Evolutionary conservation across 2,888 invertebrate genomes (phyloP).

Genomic region (Ommatoiulus sabulosus): DNA sequence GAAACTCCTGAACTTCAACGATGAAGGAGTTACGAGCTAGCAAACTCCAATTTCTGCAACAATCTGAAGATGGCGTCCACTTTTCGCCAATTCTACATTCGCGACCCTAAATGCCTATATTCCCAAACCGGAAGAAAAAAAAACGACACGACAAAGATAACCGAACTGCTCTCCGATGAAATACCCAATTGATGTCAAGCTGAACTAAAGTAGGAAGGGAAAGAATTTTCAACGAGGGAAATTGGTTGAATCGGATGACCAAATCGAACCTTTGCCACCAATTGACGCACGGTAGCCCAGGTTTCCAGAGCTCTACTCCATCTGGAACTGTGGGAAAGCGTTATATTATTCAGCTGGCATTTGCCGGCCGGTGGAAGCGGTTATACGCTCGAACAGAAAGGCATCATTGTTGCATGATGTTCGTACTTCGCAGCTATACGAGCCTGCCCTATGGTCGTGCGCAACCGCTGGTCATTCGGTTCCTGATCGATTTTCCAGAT

Average conservation of each 20-base stretch:
- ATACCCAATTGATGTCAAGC: constrained; percentile 16
- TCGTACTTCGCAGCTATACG: background rate
- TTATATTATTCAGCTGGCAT: constrained; percentile 8
- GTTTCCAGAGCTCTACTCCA: background rate
- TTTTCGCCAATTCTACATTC: background rate
- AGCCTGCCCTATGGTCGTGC: background rate
- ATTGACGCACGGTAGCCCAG: background rate
- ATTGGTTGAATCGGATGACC: constrained; percentile 17
- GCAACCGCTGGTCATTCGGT: background rate
- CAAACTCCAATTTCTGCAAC: background rate
- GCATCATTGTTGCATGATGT: constrained; percentile 29
- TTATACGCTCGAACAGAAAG: background rate
- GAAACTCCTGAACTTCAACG: no score
- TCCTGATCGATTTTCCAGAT: background rate
- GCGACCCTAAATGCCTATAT: background rate
- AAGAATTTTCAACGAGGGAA: background rate
- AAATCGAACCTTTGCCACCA: constrained; percentile 21
- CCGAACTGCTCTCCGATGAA: background rate
- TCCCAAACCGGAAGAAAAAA: background rate
- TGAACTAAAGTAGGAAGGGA: constrained; percentile 1
- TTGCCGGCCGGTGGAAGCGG: background rate
- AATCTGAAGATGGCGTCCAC: no score
- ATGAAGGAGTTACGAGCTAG: background rate
- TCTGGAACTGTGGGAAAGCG: background rate
- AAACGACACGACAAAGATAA: constrained; percentile 1